A percentile compares a stretch with the other conserved stretches of the same genome.
Conservation (phyloP, 2,113 vertebrate species). For the Notothenia rossii region DNA sequence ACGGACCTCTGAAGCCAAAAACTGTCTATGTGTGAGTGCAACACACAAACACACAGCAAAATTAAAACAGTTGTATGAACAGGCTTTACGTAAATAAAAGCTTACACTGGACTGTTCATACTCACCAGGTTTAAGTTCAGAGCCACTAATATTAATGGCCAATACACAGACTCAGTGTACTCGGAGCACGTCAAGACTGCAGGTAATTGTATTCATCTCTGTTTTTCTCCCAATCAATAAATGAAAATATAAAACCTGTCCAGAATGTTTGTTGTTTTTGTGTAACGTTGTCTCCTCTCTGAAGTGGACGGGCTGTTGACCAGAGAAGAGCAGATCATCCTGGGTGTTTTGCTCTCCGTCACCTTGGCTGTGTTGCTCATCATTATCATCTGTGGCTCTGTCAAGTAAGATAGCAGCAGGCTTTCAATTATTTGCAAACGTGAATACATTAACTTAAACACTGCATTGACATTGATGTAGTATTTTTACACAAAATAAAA, state of each 20-base stretch:
- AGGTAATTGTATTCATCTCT: conserved; percentile 83
- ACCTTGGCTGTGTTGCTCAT: conserved; percentile 91
- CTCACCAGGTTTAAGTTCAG: conserved; percentile 94
- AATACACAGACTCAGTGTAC: conserved; percentile 96
- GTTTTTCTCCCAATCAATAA: not conserved
- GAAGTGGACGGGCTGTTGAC: conserved; percentile 88
- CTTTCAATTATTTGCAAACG: conserved; percentile 6
- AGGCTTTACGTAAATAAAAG: not conserved
- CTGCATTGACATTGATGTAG: conserved; percentile 1
- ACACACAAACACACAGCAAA: not conserved
- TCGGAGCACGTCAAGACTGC: conserved; percentile 92
- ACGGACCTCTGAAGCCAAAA: conserved; percentile 94
- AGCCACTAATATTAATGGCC: conserved; percentile 91
- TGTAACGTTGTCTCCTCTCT: conserved; percentile 11
- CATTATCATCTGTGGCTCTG: conserved; percentile 90
- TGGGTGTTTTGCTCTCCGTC: conserved; percentile 93
- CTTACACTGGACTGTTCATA: not conserved
- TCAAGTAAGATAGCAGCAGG: conserved; percentile 86
- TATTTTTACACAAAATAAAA: not conserved
- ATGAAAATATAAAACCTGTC: not conserved
- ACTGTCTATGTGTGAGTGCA: conserved; percentile 93
- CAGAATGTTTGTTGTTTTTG: not conserved
- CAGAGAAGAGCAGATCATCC: conserved; percentile 92
- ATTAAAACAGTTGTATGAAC: not conserved
- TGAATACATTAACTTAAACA: not conserved